Conservation (phyloP, 1,140 invertebrate genomes). For the Drosophila watanabei region DNA sequence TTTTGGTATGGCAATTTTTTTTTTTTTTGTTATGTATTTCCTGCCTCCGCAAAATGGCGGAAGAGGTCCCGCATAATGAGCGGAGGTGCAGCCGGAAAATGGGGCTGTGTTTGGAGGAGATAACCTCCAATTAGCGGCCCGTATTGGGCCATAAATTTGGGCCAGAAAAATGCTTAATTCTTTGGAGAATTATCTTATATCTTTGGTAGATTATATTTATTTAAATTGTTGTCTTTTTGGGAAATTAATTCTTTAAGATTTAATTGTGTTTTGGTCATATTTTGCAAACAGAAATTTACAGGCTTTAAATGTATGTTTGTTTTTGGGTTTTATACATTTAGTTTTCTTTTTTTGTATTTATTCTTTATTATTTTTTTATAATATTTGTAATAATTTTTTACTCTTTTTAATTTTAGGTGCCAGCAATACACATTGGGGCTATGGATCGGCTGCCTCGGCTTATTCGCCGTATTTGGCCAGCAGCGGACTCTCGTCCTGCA, state of each 20-base stretch:
- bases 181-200: neutral
- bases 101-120: neutral
- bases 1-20: slow-evolving; percentile 1
- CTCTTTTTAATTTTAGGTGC: slow-evolving; percentile 89
- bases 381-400: slow-evolving; percentile 89
- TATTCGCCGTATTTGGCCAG: slow-evolving; percentile 92
- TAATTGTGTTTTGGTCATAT: neutral
- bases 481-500: slow-evolving; percentile 88
- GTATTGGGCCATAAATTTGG: slow-evolving; percentile 53
- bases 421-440: slow-evolving; percentile 93
- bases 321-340: neutral
- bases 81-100: slow-evolving; percentile 6
- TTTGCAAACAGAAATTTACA: neutral
- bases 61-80: slow-evolving; percentile 65
- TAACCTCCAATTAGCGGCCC: slow-evolving; percentile 59
- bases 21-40: slow-evolving; percentile 17
- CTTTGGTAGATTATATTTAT: too few relatives aligned
- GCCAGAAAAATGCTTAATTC: neutral
- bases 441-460: slow-evolving; percentile 92
- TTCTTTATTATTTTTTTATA: slow-evolving; percentile 6
- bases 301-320: neutral
- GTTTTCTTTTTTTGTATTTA: neutral
- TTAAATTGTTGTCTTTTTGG: neutral
- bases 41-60: slow-evolving; percentile 9
- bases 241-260: neutral